Conservation (phyloP, 2,113 vertebrate genomes). For the Lampris megalopsis region DNA sequence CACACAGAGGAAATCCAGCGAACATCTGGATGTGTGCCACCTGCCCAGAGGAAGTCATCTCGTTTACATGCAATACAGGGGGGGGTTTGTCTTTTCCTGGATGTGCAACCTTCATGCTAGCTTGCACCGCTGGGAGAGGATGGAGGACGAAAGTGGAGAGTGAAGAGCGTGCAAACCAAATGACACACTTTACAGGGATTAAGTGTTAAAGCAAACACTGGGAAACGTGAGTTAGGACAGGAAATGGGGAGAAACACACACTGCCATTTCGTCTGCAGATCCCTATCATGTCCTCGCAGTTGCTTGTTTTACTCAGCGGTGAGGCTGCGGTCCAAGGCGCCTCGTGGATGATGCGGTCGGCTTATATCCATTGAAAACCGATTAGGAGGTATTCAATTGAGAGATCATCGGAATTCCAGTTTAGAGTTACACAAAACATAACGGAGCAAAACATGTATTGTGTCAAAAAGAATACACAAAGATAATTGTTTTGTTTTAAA, state of each 20-base stretch:
- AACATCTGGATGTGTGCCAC: slow-evolving; percentile 82
- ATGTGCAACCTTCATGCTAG: slow-evolving; percentile 78
- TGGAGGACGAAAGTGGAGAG: slow-evolving; percentile 74
- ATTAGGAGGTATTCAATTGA: slow-evolving; percentile 6
- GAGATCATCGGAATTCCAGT: neutral
- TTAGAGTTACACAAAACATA: slow-evolving; percentile 8
- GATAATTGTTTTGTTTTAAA: too few relatives aligned
- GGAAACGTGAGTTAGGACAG: slow-evolving; percentile 63
- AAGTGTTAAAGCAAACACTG: slow-evolving; percentile 76
- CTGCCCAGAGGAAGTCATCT: slow-evolving; percentile 83
- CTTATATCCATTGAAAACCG: slow-evolving; percentile 15
- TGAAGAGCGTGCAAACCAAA: slow-evolving; percentile 79
- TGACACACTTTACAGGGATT: slow-evolving; percentile 77
- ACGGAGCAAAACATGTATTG: slow-evolving; percentile 16
- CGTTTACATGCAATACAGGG: slow-evolving; percentile 76
- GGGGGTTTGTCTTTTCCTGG: slow-evolving; percentile 76
- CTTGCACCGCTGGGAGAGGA: slow-evolving; percentile 74
- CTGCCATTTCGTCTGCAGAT: slow-evolving; percentile 37
- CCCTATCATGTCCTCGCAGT: slow-evolving; percentile 65
- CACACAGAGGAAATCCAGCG: slow-evolving; percentile 71
- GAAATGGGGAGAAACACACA: slow-evolving; percentile 67
- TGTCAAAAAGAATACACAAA: slow-evolving; percentile 1
- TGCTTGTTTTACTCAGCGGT: slow-evolving; percentile 61
- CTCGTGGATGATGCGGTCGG: slow-evolving; percentile 39
- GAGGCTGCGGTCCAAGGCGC: slow-evolving; percentile 40